Base-by-base conservation (phyloP, 2,888 invertebrate genomes). In the Biston stratarius region DNA sequence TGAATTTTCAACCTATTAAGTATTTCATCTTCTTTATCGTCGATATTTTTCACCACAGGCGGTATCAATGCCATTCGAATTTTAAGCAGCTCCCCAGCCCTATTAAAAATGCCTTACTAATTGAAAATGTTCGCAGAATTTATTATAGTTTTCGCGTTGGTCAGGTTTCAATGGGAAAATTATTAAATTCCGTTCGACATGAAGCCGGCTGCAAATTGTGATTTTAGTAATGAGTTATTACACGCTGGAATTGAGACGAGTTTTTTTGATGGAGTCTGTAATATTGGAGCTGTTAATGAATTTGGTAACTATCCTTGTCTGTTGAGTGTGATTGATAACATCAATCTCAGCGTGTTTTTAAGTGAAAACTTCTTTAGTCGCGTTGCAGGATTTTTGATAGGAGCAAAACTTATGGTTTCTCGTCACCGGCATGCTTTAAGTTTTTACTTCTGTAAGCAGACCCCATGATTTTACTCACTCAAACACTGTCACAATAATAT, bases 81-180 rank as follows among this genome's bases (percentile, higher is more conserved):
- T 59, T 59, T 8, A 59, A 67, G 48, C 38, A 56, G 56, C 40
- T 6, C 52, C 59, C 58, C 59, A 64, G 33, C 47, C 11, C 33
- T 61, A 69, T 65, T 65, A 69, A 69, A 69, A 69, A 69, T 69
- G 53, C 62, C 61, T 40, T 36, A 49, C 59, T 65, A 65, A 69
- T 65, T 69, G 58, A 60, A 65, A 65, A 63, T 61, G 60, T 65
- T 60, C 52, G 56, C 40, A 56, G 60, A 69, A 63, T 66, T 62
- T 55, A 69, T 63, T 49, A 65, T 69, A 69, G 65, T 65, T 66
- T 66, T 59, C 55, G 66, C 47, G 62, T 59, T 10, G 49, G 56
- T 66, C 69, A 63, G 65, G 65, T 60, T 51, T 42, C 60, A 60
- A 62, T 57, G 48, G 10, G 63, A 61, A 63, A 66, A 64, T 70